Conservation (phyloP, 2,113 vertebrate species). For the Hystrix brachyura region DNA sequence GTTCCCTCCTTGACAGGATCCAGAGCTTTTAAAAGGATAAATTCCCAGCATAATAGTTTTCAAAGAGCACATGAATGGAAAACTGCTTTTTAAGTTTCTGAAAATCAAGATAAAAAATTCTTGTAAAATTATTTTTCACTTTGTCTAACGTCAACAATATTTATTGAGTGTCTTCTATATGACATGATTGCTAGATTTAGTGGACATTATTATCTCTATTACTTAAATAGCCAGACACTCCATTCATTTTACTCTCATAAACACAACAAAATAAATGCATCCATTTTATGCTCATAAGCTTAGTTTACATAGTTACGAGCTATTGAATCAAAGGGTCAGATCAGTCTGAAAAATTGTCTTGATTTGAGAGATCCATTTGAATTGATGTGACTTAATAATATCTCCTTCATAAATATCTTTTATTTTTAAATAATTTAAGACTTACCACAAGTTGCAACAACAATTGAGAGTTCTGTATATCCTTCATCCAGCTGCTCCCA, state of each 20-base stretch:
- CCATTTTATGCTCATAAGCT: neutral
- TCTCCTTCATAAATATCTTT: neutral
- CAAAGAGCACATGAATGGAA: neutral
- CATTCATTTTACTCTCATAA: slow-evolving; percentile 44
- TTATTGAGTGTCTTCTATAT: neutral
- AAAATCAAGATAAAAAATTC: neutral
- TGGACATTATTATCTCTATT: slow-evolving; percentile 17
- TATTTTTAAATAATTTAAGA: neutral
- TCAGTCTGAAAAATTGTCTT: slow-evolving; percentile 28
- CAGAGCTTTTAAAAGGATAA: neutral
- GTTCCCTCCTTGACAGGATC: neutral
- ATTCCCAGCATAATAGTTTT: neutral
- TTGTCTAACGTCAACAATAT: neutral
- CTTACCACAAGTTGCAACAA: neutral
- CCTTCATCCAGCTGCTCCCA: neutral
- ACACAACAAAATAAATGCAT: neutral
- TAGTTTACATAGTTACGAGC: slow-evolving; percentile 28
- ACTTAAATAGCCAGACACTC: neutral
- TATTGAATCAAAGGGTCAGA: slow-evolving; percentile 23
- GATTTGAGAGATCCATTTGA: slow-evolving; percentile 62
- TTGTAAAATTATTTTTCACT: neutral
- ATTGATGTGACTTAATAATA: slow-evolving; percentile 7
- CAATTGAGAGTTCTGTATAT: neutral
- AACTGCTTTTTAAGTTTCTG: neutral
- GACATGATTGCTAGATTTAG: neutral